Evolutionary conservation across 1,140 invertebrate genomes (phyloP).

Genomic region (Drosophila erecta): DNA sequence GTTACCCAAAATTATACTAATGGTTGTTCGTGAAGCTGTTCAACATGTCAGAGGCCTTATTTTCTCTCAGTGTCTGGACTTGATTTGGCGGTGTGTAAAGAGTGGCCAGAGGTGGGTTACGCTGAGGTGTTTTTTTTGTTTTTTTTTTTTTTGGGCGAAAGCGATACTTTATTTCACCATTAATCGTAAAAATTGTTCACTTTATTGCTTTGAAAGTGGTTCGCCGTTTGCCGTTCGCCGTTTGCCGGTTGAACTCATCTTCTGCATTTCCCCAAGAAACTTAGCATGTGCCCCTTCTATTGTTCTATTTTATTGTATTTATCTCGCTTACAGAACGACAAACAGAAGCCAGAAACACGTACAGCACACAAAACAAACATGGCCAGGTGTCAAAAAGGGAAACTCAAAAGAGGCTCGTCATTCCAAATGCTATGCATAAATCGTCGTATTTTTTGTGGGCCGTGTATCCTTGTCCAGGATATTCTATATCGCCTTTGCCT

Average conservation of each 20-base stretch:
- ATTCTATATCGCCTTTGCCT: conserved; percentile 1
- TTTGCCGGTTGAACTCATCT: conserved; percentile 30
- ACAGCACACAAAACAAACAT: conserved; percentile 17
- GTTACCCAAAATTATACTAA: too few relatives aligned
- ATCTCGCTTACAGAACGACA: conserved; percentile 3
- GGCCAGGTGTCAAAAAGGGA: conserved; percentile 12
- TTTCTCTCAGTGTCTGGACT: conserved; percentile 4
- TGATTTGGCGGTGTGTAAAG: background rate
- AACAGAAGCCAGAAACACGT: background rate
- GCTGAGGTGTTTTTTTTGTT: conserved; percentile 5
- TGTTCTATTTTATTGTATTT: conserved; percentile 18
- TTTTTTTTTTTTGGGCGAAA: conserved; percentile 5
- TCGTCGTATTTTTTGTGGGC: conserved; percentile 5
- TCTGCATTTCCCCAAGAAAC: conserved; percentile 32
- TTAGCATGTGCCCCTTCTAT: conserved; percentile 53
- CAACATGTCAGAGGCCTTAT: too few relatives aligned
- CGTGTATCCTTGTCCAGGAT: conserved; percentile 17
- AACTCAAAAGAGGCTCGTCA: background rate
- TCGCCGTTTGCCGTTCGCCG: conserved; percentile 18
- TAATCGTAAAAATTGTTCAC: conserved; percentile 52
- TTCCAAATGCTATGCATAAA: conserved; percentile 25
- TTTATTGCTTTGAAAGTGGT: conserved; percentile 71
- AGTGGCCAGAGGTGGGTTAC: conserved; percentile 9
- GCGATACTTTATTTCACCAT: conserved; percentile 70
- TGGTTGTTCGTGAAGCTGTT: too few relatives aligned